phyloP scores from a whole-genome alignment of 2,113 vertebrate species.

The Hypanus sabinus region DNA sequence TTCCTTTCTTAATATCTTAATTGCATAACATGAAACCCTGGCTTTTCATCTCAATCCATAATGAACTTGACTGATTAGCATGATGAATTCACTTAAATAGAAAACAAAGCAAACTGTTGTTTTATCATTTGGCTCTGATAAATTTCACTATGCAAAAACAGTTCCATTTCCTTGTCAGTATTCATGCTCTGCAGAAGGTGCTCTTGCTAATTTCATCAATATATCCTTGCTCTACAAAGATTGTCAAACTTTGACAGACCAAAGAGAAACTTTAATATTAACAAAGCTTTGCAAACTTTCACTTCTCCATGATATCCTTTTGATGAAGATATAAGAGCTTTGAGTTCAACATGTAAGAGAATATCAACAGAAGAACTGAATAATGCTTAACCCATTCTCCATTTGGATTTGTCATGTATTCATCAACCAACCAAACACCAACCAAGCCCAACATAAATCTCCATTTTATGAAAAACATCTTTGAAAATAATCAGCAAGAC shows the following conservation, averaged over 20 bases:
- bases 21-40: not conserved
- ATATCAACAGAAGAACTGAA: not conserved
- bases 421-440: not conserved
- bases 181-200: not conserved
- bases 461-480: not conserved
- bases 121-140: not conserved
- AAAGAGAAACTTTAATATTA: not conserved
- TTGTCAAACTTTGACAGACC: not conserved
- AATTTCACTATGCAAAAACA: not conserved
- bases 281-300: not conserved
- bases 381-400: not conserved
- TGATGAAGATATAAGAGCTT: not conserved
- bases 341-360: conserved; percentile 14
- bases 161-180: not conserved
- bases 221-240: not conserved
- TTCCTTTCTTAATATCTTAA: not conserved
- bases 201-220: conserved; percentile 13
- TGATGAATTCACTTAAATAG: not conserved
- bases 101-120: not conserved
- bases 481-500: too few relatives aligned
- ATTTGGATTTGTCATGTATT: not conserved
- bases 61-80: not conserved
- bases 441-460: not conserved
- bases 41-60: not conserved
- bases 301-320: not conserved